Base-by-base conservation (phyloP, 2,888 invertebrate genomes). In the Cyrtodaria siliqua region DNA sequence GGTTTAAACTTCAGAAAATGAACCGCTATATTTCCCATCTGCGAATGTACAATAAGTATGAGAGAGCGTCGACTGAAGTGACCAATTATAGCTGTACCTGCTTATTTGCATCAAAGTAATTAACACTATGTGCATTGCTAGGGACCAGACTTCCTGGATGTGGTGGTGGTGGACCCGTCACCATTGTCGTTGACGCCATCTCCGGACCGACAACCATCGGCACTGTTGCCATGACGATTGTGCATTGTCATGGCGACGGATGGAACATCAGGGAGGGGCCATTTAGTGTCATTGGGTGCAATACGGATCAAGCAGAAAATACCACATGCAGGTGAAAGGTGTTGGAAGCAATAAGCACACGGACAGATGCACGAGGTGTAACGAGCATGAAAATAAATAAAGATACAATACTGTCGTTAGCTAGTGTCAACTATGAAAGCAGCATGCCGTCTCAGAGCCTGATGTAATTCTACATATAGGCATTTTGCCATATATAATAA, bases 71-170 rank as follows among this genome's bases (percentile, higher is more conserved):
- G 16, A 23, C 6, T 52, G 52, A 52, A 14, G 14, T 33, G 2
- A 56, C 26, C 18, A 56, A 26, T 27, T 8, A 53, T 38, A 20
- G 44, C 38, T 38, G 53, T 97, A 97, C 97, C 97, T 97, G 97
- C 96, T 97, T 97, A 95, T 96, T 96, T 94, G 96, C 96, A 95
- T 97, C 97, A 95, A 97, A 97, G 96, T 97, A 97, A 95, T 96
- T 96, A 95, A 97, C 97, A 95, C 96, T 97, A 94, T 96, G 96
- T 95, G 97, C 97, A 95, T 97, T 97, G 98, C 97, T 98, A 96
- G 98, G 97, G 97, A 96, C 79, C 66, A 83, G 33, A 64, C 83
- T 79, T 60, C 86, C 84, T 62, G 87, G 83, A 56, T 69, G 63
- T 52, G 62, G 61, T 29, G 83, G 79, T 59, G 87, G 78, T 57